phyloP scores from a whole-genome alignment of 2,888 invertebrate species.

The Leptopilina syphax region DNA sequence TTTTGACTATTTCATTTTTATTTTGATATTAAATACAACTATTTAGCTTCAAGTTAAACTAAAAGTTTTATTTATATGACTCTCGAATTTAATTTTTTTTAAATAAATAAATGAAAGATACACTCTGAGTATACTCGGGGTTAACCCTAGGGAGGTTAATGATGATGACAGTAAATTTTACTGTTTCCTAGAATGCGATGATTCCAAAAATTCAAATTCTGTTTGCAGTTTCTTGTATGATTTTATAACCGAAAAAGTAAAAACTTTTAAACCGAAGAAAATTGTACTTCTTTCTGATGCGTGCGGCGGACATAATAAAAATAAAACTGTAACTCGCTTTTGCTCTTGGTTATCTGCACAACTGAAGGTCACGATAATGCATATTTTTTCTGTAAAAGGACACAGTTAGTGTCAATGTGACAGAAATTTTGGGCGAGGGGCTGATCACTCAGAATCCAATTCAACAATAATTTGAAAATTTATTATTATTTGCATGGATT shows the following conservation, averaged over 20 bases:
- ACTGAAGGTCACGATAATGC: slow-evolving; percentile 39
- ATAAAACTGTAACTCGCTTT: slow-evolving; percentile 43
- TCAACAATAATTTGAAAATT: too few relatives aligned
- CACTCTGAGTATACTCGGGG: too few relatives aligned
- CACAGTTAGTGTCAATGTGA: slow-evolving; percentile 49
- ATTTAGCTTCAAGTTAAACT: too few relatives aligned
- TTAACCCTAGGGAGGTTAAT: background rate
- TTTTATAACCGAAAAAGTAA: slow-evolving; percentile 12
- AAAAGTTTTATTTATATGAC: too few relatives aligned
- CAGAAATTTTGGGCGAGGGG: slow-evolving; percentile 49
- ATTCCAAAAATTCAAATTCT: slow-evolving; percentile 44
- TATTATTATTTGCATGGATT: too few relatives aligned
- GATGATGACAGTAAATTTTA: slow-evolving; percentile 40
- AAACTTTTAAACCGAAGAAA: slow-evolving; percentile 31
- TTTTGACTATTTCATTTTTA: too few relatives aligned
- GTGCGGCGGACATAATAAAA: slow-evolving; percentile 48
- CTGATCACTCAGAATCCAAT: too few relatives aligned
- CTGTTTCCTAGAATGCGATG: slow-evolving; percentile 42
- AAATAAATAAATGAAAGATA: too few relatives aligned
- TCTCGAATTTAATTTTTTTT: too few relatives aligned
- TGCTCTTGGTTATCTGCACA: slow-evolving; percentile 37
- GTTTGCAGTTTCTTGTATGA: slow-evolving; percentile 41
- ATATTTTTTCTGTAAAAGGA: slow-evolving; percentile 48
- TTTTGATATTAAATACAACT: too few relatives aligned
- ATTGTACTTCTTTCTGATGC: slow-evolving; percentile 48